phyloP scores from a whole-genome alignment of 2,888 invertebrate species.

The Galerucella pusilla region DNA sequence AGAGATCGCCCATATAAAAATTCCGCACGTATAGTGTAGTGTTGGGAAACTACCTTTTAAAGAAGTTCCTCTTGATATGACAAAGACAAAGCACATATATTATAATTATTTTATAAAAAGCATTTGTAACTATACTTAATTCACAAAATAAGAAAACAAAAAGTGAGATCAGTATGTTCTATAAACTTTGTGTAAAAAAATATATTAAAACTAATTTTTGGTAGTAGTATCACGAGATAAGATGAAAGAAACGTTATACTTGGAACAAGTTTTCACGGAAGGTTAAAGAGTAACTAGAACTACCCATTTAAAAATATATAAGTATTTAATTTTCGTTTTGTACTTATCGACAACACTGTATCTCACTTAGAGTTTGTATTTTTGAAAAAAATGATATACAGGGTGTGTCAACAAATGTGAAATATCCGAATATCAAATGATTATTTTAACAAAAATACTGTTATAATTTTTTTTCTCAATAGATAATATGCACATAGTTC shows the following conservation, averaged over 20 bases:
- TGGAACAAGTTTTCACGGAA: background rate
- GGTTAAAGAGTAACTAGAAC: background rate
- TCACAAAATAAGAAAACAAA: constrained; percentile 6
- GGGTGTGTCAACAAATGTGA: background rate
- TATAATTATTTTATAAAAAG: constrained; percentile 12
- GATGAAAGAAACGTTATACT: background rate
- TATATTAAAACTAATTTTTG: constrained; percentile 5
- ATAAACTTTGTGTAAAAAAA: background rate
- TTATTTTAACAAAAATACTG: no score
- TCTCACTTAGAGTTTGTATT: constrained; percentile 7
- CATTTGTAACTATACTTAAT: background rate
- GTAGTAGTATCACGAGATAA: background rate
- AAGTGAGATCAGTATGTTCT: constrained; percentile 8
- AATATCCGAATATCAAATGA: background rate
- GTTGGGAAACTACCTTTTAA: background rate
- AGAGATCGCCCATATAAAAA: background rate
- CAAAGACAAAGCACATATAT: constrained; percentile 12
- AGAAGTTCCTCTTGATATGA: constrained; percentile 2
- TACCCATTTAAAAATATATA: background rate
- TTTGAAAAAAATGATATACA: background rate
- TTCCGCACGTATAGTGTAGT: no score
- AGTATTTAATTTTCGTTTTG: background rate
- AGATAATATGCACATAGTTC: no score
- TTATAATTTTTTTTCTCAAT: no score
- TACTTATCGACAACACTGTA: constrained; percentile 4